Percentiles rank a stretch among this genome's conserved stretches.
Evolutionary conservation across 2,888 invertebrate genomes (phyloP).

Genomic region (Eremobia ochroleuca): DNA sequence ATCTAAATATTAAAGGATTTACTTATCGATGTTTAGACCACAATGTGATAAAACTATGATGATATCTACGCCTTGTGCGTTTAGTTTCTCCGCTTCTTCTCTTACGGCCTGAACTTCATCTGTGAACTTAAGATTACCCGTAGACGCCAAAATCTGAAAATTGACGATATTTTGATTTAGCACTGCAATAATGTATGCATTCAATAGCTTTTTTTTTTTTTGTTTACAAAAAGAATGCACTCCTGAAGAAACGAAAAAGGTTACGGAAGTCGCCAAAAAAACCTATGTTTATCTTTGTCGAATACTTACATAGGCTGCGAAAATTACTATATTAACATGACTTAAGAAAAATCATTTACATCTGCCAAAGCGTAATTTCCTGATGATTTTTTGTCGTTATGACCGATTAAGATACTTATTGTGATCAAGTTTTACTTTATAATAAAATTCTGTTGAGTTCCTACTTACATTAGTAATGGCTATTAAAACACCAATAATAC

Average conservation of each 20-base stretch:
- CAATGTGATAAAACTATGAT: constrained; percentile 96
- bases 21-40: constrained; percentile 93
- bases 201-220: not conserved
- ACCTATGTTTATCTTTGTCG: not conserved
- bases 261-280: not conserved
- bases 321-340: not conserved
- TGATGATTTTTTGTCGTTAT: no score
- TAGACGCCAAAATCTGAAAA: constrained; percentile 91
- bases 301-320: not conserved
- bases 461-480: constrained; percentile 82
- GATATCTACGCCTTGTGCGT: constrained; percentile 93
- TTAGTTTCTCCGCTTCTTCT: constrained; percentile 92
- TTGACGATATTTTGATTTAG: not conserved
- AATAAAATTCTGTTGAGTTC: not conserved
- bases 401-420: not conserved
- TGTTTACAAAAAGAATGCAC: not conserved
- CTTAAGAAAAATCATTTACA: not conserved
- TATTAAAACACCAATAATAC: constrained; percentile 94
- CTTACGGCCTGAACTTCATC: constrained; percentile 93
- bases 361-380: not conserved
- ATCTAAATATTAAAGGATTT: constrained; percentile 28
- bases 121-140: constrained; percentile 92
- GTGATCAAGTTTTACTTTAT: not conserved
- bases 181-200: not conserved
- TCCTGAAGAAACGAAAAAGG: not conserved